These are phyloP conservation scores for Drosophila meridiana DNA, from an alignment of 2,888 invertebrate genomes.

Conservation along the genomic window DNA sequence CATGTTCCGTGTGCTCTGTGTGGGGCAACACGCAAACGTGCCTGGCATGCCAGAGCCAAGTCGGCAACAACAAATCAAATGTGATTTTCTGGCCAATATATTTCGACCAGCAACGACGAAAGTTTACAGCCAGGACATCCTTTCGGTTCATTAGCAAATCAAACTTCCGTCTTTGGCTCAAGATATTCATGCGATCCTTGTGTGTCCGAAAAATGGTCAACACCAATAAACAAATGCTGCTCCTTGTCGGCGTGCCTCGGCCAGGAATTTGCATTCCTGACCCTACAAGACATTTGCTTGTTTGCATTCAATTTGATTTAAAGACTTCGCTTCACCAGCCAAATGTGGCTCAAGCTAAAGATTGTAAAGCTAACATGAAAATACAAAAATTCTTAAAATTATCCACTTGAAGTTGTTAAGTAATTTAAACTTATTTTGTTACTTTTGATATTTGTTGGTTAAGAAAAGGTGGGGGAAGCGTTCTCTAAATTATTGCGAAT, in stretches of 20 bases:
- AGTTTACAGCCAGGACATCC: slow-evolving; percentile 53
- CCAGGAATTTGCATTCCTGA: slow-evolving; percentile 67
- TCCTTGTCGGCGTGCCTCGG: slow-evolving; percentile 20
- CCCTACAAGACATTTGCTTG: slow-evolving; percentile 57
- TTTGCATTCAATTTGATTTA: slow-evolving; percentile 74
- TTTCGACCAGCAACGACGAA: slow-evolving; percentile 32
- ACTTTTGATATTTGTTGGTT: too few relatives aligned
- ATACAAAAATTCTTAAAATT: background rate
- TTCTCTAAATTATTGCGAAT: background rate
- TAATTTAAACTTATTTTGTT: background rate
- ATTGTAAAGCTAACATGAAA: background rate
- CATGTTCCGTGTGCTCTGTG: slow-evolving; percentile 34
- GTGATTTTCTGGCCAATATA: slow-evolving; percentile 79
- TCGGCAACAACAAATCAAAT: slow-evolving; percentile 65
- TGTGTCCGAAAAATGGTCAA: slow-evolving; percentile 41
- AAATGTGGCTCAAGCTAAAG: background rate
- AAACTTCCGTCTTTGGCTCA: slow-evolving; percentile 73
- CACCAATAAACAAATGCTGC: slow-evolving; percentile 53
- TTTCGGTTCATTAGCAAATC: slow-evolving; percentile 81
- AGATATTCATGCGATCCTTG: slow-evolving; percentile 56
- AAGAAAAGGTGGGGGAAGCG: too few relatives aligned
- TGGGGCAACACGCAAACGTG: slow-evolving; percentile 76
- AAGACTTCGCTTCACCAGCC: slow-evolving; percentile 53
- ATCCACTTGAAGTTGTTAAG: background rate
- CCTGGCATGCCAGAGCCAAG: slow-evolving; percentile 60